Evolutionary conservation across 1,140 invertebrate genomes (phyloP).

Genomic region (Subanguina moxae): DNA sequence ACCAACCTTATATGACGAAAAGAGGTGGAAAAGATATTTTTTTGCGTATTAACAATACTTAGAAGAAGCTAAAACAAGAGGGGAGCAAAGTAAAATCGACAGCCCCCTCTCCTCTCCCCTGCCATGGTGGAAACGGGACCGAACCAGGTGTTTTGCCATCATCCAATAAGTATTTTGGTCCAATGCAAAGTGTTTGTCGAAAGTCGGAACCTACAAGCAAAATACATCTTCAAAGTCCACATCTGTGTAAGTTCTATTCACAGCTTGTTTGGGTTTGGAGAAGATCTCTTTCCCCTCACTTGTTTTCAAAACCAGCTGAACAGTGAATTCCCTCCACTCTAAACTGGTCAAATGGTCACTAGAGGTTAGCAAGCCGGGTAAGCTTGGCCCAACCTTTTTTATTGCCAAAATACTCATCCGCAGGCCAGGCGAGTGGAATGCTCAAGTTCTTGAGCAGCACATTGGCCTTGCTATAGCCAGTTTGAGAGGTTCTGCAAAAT

Average conservation of each 20-base stretch:
- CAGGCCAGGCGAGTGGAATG: constrained; percentile 26
- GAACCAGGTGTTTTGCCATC: too few species aligned
- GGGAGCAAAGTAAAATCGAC: too few species aligned
- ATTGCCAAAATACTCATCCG: constrained; percentile 37
- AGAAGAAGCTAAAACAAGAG: too few species aligned
- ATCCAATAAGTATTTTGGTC: too few species aligned
- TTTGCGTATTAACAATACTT: too few species aligned
- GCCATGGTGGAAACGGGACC: too few species aligned
- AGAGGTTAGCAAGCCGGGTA: too few species aligned
- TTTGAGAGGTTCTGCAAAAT: constrained; percentile 34
- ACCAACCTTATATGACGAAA: too few species aligned
- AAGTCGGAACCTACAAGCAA: constrained; percentile 14
- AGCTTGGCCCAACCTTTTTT: constrained; percentile 19
- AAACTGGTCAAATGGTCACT: constrained; percentile 8
- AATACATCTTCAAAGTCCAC: constrained; percentile 32
- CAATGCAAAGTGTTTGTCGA: background rate
- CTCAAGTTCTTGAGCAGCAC: constrained; percentile 28
- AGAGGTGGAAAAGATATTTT: too few species aligned
- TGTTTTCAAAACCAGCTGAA: constrained; percentile 28
- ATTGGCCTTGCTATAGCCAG: constrained; percentile 30
- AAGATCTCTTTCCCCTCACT: constrained; percentile 29
- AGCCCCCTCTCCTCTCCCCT: too few species aligned
- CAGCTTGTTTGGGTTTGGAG: constrained; percentile 30
- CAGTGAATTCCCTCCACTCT: constrained; percentile 28
- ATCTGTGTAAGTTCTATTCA: constrained; percentile 26